phyloP scores from a whole-genome alignment of 2,797 vertebrate species.

The Menidia menidia region DNA sequence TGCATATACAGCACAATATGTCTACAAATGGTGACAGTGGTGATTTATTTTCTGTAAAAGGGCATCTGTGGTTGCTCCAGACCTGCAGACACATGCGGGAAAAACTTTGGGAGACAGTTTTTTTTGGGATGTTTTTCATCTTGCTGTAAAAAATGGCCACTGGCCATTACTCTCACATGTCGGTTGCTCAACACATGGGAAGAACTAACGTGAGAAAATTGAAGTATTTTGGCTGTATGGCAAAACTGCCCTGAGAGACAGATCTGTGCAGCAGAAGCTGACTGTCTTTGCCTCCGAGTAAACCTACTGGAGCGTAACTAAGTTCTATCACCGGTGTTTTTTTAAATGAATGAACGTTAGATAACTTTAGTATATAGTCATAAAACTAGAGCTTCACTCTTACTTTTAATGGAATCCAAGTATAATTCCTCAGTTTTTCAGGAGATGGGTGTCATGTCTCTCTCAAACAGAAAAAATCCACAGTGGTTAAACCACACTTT shows the following conservation, averaged over 20 bases:
- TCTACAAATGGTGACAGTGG: neutral
- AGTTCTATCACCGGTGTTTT: neutral
- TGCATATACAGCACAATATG: too few species aligned
- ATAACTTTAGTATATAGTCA: neutral
- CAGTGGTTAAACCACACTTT: neutral
- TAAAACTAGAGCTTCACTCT: neutral
- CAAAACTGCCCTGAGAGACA: constrained; percentile 1
- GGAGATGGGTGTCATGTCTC: neutral
- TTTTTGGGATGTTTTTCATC: neutral
- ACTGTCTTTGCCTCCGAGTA: neutral
- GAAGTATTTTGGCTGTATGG: neutral
- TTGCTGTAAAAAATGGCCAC: neutral
- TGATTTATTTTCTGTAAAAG: neutral
- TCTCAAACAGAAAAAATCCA: neutral
- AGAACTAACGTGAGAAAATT: neutral
- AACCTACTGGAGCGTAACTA: neutral
- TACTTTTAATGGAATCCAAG: neutral
- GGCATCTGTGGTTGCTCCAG: neutral
- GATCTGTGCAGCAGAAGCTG: constrained; percentile 7
- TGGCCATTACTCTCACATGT: neutral
- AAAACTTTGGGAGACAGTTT: neutral
- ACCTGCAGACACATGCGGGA: neutral
- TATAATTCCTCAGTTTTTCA: neutral
- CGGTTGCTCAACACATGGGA: neutral
- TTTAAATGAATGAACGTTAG: neutral